Evolutionary conservation across 2,888 invertebrate genomes (phyloP), one percentile per base, ranked within the genome.

Genomic region (Xanthia icteritia): DNA sequence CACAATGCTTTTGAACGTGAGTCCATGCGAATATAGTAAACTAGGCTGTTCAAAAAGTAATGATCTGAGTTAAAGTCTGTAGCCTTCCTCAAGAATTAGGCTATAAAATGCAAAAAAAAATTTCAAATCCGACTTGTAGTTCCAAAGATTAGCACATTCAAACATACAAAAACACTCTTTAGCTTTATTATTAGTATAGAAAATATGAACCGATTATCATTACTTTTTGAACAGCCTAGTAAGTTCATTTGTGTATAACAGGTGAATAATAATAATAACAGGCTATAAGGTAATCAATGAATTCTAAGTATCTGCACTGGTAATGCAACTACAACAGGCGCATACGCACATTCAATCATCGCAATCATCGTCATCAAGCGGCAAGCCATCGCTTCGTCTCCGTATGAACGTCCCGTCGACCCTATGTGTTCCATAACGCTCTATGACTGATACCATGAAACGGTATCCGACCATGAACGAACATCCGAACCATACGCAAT

Each of bases 381-480:
- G 63, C n/a, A 81, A 13, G 1, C 81, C 77, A 48, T 77, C 77
- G n/a, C 31, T 6, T 42, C 76, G 17, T 36, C 79, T 82, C 36
- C 23, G 15, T n/a, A 79, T 82, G 11, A 56, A 23, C 1, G 61
- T 58, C 6, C 79, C 82, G 56, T 82, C 54, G 13, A 79, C 76
- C 15, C 42, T 67, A 48, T 79, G 79, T 17, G 82, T 76, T 42
- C 82, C 82, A 64, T 76, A 79, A 17, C n/a, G 61, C 2, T 79
- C 56, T 63, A 79, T 79, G n/a, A 82, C n/a, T 4, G 15, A 6
- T 1, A 6, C 45, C 79, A 79, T 79, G 31, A 79, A 79, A 3
- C 51, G 60, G 36, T 79, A 79, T 20, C 77, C 77, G 8, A 82
- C 0, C 1, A 11, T 0, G 36, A 68, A 82, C 2, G 79, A 58